Percentiles rank a stretch among this genome's conserved stretches.
Conservation (phyloP, 2,113 vertebrate species). For the Lamprotornis superbus region DNA sequence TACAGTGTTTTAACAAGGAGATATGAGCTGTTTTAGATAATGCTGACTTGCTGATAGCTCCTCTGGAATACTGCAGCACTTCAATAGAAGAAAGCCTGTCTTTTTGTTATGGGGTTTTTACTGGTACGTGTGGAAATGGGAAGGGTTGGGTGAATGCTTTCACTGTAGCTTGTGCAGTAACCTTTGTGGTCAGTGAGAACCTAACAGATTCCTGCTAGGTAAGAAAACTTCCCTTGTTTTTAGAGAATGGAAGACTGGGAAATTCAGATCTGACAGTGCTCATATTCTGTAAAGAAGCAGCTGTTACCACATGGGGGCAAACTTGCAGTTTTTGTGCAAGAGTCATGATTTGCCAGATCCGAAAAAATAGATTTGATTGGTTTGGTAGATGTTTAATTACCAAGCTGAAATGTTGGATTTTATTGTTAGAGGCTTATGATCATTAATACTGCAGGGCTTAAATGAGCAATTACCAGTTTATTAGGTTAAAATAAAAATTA, state of each 20-base stretch:
- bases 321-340: background rate
- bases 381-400: background rate
- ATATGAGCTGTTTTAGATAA: background rate
- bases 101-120: background rate
- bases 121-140: background rate
- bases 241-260: background rate
- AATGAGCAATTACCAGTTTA: background rate
- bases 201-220: background rate
- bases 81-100: background rate
- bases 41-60: background rate
- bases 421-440: background rate
- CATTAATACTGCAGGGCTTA: background rate
- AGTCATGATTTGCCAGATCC: background rate
- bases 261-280: background rate
- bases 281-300: background rate
- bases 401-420: background rate
- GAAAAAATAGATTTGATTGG: background rate
- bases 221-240: background rate
- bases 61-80: background rate
- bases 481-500: background rate
- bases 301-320: constrained; percentile 12
- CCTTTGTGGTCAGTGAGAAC: background rate
- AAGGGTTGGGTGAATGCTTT: background rate
- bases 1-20: background rate
- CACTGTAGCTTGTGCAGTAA: background rate